A percentile compares a stretch with the other conserved stretches of the same genome.
Evolutionary conservation across 2,797 vertebrate species (phyloP).

Genomic region (Tragelaphus oryx): DNA sequence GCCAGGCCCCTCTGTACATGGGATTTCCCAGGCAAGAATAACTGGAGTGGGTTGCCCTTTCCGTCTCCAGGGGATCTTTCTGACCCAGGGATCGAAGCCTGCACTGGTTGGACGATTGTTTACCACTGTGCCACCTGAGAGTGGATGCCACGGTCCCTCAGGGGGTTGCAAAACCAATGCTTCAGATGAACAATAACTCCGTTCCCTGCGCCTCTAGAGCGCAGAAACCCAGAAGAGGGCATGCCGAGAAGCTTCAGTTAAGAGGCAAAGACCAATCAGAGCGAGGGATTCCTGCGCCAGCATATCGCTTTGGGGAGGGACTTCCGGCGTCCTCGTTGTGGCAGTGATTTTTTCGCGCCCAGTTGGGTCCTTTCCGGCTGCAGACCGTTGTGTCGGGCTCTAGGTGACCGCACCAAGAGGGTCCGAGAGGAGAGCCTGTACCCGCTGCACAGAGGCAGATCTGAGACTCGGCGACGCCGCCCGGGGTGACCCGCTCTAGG

Average conservation of each 20-base stretch:
- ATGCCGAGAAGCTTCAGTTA: neutral
- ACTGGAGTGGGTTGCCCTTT: neutral
- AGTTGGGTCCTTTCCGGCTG: neutral
- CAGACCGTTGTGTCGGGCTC: no score
- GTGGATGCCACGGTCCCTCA: neutral
- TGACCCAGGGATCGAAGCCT: neutral
- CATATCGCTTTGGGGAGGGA: neutral
- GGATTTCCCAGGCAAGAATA: neutral
- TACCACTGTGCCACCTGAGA: neutral
- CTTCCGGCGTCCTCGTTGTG: neutral
- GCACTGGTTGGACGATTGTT: neutral
- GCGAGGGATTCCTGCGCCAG: neutral
- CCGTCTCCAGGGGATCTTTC: neutral
- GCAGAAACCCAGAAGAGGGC: neutral
- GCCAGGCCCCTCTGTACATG: neutral
- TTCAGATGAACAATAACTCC: neutral
- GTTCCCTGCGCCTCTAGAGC: neutral
- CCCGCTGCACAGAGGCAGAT: neutral
- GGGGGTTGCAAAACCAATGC: neutral
- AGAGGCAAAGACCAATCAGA: neutral
- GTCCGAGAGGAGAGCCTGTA: neutral
- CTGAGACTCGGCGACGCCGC: neutral
- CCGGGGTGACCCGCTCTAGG: neutral
- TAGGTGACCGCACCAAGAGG: no score
- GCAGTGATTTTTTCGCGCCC: neutral